A percentile compares a stretch with the other conserved stretches of the same genome.
phyloP scores from a whole-genome alignment of 1,140 invertebrate genomes.

The Temnothorax curvispinosus region DNA sequence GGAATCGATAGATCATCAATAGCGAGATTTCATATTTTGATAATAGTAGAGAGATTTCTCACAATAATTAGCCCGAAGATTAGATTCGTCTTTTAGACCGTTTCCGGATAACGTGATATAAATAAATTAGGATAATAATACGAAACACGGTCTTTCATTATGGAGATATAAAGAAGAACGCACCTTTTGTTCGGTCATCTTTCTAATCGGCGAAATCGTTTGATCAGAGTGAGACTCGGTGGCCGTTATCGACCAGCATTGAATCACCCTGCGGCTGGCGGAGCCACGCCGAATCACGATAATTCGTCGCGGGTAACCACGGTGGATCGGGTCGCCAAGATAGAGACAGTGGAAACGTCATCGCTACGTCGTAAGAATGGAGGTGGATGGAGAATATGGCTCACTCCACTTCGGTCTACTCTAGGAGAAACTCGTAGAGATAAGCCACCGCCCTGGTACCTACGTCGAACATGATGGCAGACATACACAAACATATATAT shows the following conservation, averaged over 20 bases:
- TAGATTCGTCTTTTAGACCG: no score
- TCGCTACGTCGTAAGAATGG: slow-evolving; percentile 42
- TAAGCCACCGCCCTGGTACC: slow-evolving; percentile 71
- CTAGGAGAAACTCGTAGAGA: slow-evolving; percentile 74
- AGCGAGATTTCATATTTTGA: no score
- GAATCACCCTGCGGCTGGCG: slow-evolving; percentile 61
- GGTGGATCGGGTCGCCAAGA: slow-evolving; percentile 22
- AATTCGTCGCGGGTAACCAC: slow-evolving; percentile 54
- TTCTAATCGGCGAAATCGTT: slow-evolving; percentile 50
- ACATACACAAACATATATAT: slow-evolving; percentile 43
- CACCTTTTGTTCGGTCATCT: neutral
- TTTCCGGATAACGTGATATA: no score
- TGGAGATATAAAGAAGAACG: slow-evolving; percentile 17
- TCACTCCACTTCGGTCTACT: slow-evolving; percentile 69
- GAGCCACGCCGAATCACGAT: slow-evolving; percentile 53
- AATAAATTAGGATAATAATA: no score
- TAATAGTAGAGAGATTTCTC: no score
- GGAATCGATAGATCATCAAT: no score
- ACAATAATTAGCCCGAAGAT: no score
- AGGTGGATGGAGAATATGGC: slow-evolving; percentile 62
- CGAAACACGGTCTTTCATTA: neutral
- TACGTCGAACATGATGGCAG: slow-evolving; percentile 63
- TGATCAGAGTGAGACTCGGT: neutral
- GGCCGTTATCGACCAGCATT: slow-evolving; percentile 56
- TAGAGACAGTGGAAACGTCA: slow-evolving; percentile 69